Percentiles rank a stretch among this genome's conserved stretches.
phyloP scores from a whole-genome alignment of 2,888 invertebrate species.

The Dolichomitus sp. region DNA sequence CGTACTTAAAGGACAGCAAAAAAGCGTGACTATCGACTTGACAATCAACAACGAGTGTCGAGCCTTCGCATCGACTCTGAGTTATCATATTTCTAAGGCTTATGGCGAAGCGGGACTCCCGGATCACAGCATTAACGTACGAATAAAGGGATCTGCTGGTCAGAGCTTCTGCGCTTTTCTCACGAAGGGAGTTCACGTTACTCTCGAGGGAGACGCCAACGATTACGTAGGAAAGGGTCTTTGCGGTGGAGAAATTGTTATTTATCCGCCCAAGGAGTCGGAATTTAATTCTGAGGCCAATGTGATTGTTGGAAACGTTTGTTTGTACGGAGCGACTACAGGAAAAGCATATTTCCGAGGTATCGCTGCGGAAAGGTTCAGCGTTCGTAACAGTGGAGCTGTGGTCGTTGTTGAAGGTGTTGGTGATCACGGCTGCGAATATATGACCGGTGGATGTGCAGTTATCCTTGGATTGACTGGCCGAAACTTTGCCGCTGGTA shows the following conservation, averaged over 20 bases:
- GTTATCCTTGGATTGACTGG: slow-evolving; percentile 98
- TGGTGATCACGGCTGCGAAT: slow-evolving; percentile 99
- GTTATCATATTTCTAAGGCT: slow-evolving; percentile 98
- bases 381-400: slow-evolving; percentile 99
- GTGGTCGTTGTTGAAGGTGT: slow-evolving; percentile 98
- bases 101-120: slow-evolving; percentile 96
- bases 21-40: slow-evolving; percentile 91
- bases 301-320: slow-evolving; percentile 99
- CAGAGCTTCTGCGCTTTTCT: slow-evolving; percentile 99
- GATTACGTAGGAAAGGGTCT: slow-evolving; percentile 99
- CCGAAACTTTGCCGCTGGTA: slow-evolving; percentile 99
- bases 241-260: slow-evolving; percentile 97
- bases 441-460: slow-evolving; percentile 98
- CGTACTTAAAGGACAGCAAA: slow-evolving; percentile 92
- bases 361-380: slow-evolving; percentile 99
- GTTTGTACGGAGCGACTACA: slow-evolving; percentile 98
- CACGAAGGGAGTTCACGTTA: slow-evolving; percentile 95
- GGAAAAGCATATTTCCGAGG: slow-evolving; percentile 98
- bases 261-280: slow-evolving; percentile 95
- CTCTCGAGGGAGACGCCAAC: slow-evolving; percentile 98
- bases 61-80: slow-evolving; percentile 97
- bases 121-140: slow-evolving; percentile 93
- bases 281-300: slow-evolving; percentile 97
- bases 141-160: slow-evolving; percentile 97
- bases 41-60: slow-evolving; percentile 96